phyloP scores from a whole-genome alignment of 1,140 invertebrate species.

The Brachionus koreanus region DNA sequence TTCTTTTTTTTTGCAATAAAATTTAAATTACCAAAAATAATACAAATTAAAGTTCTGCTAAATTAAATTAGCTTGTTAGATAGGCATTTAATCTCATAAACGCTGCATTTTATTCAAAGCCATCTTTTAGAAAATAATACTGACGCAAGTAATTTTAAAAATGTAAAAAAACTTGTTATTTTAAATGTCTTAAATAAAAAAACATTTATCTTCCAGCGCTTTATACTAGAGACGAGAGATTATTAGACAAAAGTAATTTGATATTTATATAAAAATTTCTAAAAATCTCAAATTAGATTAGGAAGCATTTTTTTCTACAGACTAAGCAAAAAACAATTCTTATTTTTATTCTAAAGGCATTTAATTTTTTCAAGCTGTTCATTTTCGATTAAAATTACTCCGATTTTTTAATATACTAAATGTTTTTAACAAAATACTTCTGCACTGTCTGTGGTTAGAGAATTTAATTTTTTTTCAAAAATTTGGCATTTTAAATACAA shows the following conservation, averaged over 20 bases:
- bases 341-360: neutral
- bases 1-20: neutral
- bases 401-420: neutral
- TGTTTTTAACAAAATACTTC: neutral
- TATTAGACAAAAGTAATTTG: neutral
- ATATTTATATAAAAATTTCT: neutral
- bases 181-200: neutral
- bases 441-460: neutral
- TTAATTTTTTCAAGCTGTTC: neutral
- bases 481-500: neutral
- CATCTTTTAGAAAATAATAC: neutral
- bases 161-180: neutral
- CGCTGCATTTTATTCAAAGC: neutral
- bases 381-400: neutral
- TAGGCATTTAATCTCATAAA: neutral
- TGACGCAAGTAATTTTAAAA: neutral
- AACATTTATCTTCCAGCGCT: neutral
- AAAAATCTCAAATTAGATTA: neutral
- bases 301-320: neutral
- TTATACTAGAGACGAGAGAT: neutral
- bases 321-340: neutral
- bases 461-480: neutral
- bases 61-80: slow-evolving; percentile 10
- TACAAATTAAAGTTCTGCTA: neutral
- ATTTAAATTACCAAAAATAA: neutral